Evolutionary conservation across 2,888 invertebrate genomes (phyloP).

Genomic region (Dromius quadrimaculatus): DNA sequence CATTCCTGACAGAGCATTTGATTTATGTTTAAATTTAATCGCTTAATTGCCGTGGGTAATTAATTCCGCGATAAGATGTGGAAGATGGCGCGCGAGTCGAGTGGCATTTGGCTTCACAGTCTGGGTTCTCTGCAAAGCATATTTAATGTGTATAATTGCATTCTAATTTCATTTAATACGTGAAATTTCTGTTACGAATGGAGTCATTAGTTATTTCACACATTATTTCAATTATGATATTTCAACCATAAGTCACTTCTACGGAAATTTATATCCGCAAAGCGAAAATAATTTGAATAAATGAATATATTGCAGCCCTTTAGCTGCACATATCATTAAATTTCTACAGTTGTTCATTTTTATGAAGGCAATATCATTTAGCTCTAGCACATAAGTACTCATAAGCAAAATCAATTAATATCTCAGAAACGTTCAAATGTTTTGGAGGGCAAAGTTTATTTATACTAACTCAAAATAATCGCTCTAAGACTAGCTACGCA

Average conservation of each 20-base stretch:
- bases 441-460: too few relatives aligned
- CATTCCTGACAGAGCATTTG: constrained; percentile 46
- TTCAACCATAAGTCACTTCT: too few relatives aligned
- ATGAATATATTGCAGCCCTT: too few relatives aligned
- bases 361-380: too few relatives aligned
- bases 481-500: too few relatives aligned
- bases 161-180: constrained; percentile 46
- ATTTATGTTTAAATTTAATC: constrained; percentile 54
- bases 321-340: too few relatives aligned
- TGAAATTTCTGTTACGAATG: constrained; percentile 30
- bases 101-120: constrained; percentile 34
- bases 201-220: constrained; percentile 30
- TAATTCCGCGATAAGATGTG: constrained; percentile 45
- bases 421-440: too few relatives aligned
- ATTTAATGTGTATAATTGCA: constrained; percentile 44
- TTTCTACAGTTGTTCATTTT: too few relatives aligned
- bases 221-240: constrained; percentile 17
- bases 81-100: constrained; percentile 39
- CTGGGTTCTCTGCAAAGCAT: constrained; percentile 26
- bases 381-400: too few relatives aligned
- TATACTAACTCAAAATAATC: too few relatives aligned
- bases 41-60: constrained; percentile 51
- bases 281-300: background rate
- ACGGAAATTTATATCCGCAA: background rate
- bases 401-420: too few relatives aligned